Evolutionary conservation across 2,888 invertebrate species (phyloP), one percentile per base, ranked within the genome.

Genomic region (Phortica magna): DNA sequence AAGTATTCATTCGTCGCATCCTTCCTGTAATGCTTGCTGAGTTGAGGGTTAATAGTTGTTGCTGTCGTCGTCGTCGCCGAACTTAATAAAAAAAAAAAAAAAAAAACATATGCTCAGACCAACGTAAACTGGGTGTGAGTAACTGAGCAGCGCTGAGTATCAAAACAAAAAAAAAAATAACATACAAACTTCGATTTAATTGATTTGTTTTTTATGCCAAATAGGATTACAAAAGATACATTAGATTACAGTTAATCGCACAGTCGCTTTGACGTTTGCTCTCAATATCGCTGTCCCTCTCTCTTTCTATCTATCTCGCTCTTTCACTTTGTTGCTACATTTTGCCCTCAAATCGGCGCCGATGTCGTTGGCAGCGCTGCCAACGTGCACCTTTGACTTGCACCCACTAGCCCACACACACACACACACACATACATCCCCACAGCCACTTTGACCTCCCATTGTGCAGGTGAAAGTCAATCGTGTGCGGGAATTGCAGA

Each of bases 161-260:
- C 78, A 82, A 82, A 73, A n/a, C n/a, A n/a, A 79, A 78, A 78
- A 76, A 57, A 55, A 42, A 53, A 0, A 48, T 7, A 12, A 48
- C 48, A 14, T 2, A 55, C 73, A 76, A 70, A 73, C 77, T 84
- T 81, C 88, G 83, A 88, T 86, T 86, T 91, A 91, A 91, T 91
- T 91, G 91, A 91, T 91, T 91, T 90, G 90, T 90, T 91, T 91
- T 91, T 91, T 90, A 90, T 91, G 89, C 89, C 90, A 90, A 87
- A 87, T 87, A 87, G 89, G 90, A 90, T 89, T 90, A 90, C 87
- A 17, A 17, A 71, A 71, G 53, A 43, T 55, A 85, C 81, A 81
- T 86, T 82, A 88, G 90, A 89, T 90, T 89, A 86, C 82, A 80
- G 83, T 84, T 84, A 84, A 84, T 71, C 70, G 70, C 61, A 19